A percentile compares a stretch with the other conserved stretches of the same genome.
Evolutionary conservation across 2,797 vertebrate species (phyloP).

Genomic region (Fringilla coelebs): DNA sequence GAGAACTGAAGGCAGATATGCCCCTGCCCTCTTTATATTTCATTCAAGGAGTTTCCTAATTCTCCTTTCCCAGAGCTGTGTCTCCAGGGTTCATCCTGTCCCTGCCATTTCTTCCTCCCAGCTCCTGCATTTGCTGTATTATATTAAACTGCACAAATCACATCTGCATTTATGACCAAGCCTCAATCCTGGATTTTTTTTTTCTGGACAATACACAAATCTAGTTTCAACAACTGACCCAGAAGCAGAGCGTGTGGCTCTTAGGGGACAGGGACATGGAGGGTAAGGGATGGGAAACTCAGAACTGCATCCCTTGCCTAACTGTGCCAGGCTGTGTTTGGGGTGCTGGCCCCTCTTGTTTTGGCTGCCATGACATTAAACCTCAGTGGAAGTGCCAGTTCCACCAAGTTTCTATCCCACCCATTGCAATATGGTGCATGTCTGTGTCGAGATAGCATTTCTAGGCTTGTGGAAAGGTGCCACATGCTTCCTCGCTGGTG

Average conservation of each 20-base stretch:
- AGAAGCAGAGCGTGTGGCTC: background rate
- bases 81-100: background rate
- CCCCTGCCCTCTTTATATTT: background rate
- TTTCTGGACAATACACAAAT: background rate
- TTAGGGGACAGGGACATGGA: rapidly evolving
- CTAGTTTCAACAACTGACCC: background rate
- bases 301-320: rapidly evolving
- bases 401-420: background rate
- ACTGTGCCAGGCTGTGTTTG: constrained; percentile 28
- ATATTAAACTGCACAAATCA: background rate
- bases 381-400: background rate
- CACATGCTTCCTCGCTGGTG: background rate
- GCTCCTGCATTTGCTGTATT: background rate
- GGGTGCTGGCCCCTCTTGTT: constrained; percentile 28
- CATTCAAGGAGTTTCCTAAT: background rate
- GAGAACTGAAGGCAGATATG: background rate
- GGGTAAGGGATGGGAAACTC: background rate
- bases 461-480: constrained; percentile 31
- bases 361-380: constrained; percentile 30
- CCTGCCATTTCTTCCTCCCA: background rate
- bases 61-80: background rate
- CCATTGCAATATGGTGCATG: background rate
- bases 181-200: background rate
- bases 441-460: background rate
- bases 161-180: background rate